These are phyloP conservation scores for Chaetodon trifascialis DNA, from an alignment of 2,113 vertebrate genomes.

Conservation along the genomic window DNA sequence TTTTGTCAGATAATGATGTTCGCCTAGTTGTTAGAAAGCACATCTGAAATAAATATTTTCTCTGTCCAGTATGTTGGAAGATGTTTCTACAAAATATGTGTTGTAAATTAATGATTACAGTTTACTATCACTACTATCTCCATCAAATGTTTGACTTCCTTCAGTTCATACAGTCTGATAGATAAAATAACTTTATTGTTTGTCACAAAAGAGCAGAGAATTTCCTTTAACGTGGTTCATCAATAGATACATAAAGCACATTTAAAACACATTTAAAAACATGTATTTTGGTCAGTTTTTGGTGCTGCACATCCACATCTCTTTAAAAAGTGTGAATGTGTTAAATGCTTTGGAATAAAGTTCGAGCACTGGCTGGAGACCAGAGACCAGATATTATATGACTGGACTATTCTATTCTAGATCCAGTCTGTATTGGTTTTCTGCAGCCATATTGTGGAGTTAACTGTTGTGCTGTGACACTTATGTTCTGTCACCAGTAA, in stretches of 20 bases:
- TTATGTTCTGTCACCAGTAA: not conserved
- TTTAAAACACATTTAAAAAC: no score
- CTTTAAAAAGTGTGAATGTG: constrained; percentile 6
- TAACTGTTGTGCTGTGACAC: not conserved
- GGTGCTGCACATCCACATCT: no score
- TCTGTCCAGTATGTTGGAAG: not conserved
- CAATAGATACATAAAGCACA: no score
- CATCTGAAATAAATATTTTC: not conserved
- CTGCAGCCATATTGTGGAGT: not conserved
- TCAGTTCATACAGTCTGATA: no score
- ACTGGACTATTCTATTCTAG: not conserved
- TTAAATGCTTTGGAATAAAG: not conserved
- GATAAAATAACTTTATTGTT: no score
- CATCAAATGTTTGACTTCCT: not conserved
- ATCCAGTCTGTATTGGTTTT: no score
- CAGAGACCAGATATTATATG: not conserved
- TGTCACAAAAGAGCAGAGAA: no score
- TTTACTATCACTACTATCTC: no score
- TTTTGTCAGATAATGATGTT: constrained; percentile 8
- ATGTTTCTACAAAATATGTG: not conserved
- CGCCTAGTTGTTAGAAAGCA: not conserved
- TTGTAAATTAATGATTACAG: no score
- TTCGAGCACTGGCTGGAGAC: not conserved
- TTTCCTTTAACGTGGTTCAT: no score
- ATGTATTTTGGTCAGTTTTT: no score